Evolutionary conservation across 2,113 vertebrate species (phyloP), one percentile per base, ranked within the genome.

Genomic region (Pelusios castaneus): DNA sequence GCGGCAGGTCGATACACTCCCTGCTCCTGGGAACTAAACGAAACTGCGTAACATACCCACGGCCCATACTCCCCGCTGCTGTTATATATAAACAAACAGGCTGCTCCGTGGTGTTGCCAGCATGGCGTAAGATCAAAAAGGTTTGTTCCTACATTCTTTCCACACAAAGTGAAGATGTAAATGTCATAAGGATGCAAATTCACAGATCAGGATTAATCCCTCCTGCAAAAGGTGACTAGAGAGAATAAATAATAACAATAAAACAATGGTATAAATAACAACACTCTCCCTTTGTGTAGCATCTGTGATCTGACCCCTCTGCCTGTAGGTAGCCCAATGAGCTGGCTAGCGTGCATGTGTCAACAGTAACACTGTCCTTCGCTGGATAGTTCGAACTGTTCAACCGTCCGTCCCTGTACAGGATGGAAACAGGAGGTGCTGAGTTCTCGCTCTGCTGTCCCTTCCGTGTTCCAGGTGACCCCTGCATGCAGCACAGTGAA

Each of bases 11-110:
- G 85, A 45, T 55, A 22, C 55, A 43, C 24, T 82, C 43, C 13
- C 75, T 0, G 1, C 92, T 87, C 77, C 90, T 0, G 10, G 80
- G 56, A 47, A 63, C 0, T 0, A 52, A 67, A 58, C n/a, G n/a
- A 55, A 63, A 21, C 85, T 84, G 4, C 7, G 10, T 1, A 7
- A 27, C 38, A 38, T 10, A 83, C 82, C 7, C 84, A 76, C 88
- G 85, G n/a, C n/a, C 34, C n/a, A 38, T 38, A 41, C 79, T 41
- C 52, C n/a, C 17, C 2, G 52, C 14, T 11, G 17, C 24, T 51
- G n/a, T 41, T 8, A 1, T 4, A 41, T 29, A 17, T 56, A 41
- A 55, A 82, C 54, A 58, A 45, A 34, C 56, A 25, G 81, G 4
- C 56, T 47, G 43, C 45, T 58, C 80, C 45, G 54, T 43, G 41